A percentile compares a stretch with the other conserved stretches of the same genome.
phyloP scores from a whole-genome alignment of 2,888 invertebrate genomes.

The Microctonus brassicae region DNA sequence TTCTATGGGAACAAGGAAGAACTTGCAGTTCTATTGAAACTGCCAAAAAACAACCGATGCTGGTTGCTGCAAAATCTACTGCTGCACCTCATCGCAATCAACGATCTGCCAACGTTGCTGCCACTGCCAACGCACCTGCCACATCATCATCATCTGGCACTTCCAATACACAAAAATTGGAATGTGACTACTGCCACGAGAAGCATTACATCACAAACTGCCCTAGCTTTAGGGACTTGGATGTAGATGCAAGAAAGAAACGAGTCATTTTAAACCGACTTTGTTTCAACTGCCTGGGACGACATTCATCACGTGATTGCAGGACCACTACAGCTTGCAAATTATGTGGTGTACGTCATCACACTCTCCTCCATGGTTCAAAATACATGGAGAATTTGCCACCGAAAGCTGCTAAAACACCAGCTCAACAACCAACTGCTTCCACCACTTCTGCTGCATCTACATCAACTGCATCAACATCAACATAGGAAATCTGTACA shows the following conservation, averaged over 20 bases:
- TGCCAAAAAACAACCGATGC: too few relatives aligned
- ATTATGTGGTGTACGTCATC: background rate
- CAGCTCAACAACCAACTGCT: too few relatives aligned
- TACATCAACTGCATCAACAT: background rate
- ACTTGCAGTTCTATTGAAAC: too few relatives aligned
- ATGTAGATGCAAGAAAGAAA: background rate
- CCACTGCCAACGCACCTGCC: background rate
- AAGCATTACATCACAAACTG: background rate
- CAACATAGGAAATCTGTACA: background rate
- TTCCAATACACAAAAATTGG: too few relatives aligned
- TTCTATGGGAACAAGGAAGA: too few relatives aligned
- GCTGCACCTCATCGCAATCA: too few relatives aligned
- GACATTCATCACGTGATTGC: background rate
- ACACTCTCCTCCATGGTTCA: background rate
- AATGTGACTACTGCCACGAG: background rate
- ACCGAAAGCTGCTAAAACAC: background rate
- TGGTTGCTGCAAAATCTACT: too few relatives aligned
- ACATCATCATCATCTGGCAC: too few relatives aligned
- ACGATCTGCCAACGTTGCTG: background rate
- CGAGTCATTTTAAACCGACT: background rate
- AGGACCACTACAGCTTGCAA: background rate
- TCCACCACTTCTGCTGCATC: background rate
- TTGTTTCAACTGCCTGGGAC: background rate
- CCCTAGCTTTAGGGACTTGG: background rate
- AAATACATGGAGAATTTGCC: background rate